Conservation (phyloP, 2,797 vertebrate species). For the Microchirus variegatus region DNA sequence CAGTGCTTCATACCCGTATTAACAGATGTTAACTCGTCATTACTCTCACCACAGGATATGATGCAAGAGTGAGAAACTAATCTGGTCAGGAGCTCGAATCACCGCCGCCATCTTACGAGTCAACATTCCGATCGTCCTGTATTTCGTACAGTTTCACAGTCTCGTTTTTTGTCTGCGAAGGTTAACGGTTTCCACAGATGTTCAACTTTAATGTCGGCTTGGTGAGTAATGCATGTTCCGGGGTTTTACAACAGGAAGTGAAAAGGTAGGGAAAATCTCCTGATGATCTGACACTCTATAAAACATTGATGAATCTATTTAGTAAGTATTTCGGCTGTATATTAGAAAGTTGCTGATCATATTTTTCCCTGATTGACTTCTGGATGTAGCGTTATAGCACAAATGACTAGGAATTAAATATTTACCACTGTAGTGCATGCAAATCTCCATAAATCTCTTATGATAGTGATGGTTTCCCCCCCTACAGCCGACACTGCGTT, state of each 20-base stretch:
- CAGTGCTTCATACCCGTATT: constrained; percentile 11
- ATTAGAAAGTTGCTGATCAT: too few species aligned
- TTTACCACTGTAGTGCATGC: too few species aligned
- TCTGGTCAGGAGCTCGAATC: constrained; percentile 21
- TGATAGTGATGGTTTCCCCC: too few species aligned
- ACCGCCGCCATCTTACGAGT: constrained; percentile 42
- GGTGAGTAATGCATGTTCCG: neutral
- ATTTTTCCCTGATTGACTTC: too few species aligned
- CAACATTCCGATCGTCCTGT: constrained; percentile 47
- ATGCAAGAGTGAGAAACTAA: constrained; percentile 32
- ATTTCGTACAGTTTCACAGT: constrained; percentile 16
- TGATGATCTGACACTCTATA: too few species aligned
- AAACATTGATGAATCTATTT: too few species aligned
- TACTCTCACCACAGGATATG: constrained; percentile 48
- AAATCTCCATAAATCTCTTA: too few species aligned
- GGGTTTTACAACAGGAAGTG: neutral
- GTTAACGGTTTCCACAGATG: constrained; percentile 20
- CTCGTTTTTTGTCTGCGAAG: neutral
- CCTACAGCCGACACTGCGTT: too few species aligned
- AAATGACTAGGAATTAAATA: too few species aligned
- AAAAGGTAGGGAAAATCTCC: too few species aligned
- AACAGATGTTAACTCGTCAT: constrained; percentile 31
- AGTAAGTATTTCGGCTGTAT: too few species aligned
- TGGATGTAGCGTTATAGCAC: too few species aligned
- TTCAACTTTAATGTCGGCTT: neutral